Conservation (phyloP, 2,797 vertebrate species). For the Tenualosa ilisha region DNA sequence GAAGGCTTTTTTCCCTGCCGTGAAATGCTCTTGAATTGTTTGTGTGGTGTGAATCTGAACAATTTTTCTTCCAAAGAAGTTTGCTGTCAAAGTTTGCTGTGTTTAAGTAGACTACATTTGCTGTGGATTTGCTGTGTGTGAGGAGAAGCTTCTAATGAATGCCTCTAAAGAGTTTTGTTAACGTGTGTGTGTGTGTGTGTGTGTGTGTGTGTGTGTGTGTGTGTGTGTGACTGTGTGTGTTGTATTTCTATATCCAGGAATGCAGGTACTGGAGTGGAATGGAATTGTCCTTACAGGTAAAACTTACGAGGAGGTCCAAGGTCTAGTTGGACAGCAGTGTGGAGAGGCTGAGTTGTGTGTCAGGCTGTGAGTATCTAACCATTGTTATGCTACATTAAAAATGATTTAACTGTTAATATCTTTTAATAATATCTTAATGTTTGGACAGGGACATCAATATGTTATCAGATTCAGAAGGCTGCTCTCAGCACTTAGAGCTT, state of each 20-base stretch:
- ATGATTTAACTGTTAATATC: neutral
- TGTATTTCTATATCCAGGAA: constrained; percentile 74
- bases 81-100: neutral
- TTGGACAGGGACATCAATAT: constrained; percentile 89
- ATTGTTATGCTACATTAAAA: constrained; percentile 41
- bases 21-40: neutral
- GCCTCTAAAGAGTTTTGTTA: neutral
- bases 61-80: neutral
- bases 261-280: constrained; percentile 99
- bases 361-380: constrained; percentile 93
- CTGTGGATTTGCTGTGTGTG: constrained; percentile 33
- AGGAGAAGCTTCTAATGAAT: neutral
- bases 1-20: neutral
- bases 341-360: constrained; percentile 97
- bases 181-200: neutral
- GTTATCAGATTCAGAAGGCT: constrained; percentile 86
- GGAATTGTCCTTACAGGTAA: constrained; percentile 87
- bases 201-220: constrained; percentile 25
- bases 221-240: constrained; percentile 26
- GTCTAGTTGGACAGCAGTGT: constrained; percentile 86
- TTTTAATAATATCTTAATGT: neutral
- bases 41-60: neutral
- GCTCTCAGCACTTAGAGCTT: constrained; percentile 85
- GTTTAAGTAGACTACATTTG: neutral
- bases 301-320: constrained; percentile 97